Percentiles rank a stretch among this genome's conserved stretches.
Conservation (phyloP, 2,113 vertebrate species). For the Gobiocypris rarus region DNA sequence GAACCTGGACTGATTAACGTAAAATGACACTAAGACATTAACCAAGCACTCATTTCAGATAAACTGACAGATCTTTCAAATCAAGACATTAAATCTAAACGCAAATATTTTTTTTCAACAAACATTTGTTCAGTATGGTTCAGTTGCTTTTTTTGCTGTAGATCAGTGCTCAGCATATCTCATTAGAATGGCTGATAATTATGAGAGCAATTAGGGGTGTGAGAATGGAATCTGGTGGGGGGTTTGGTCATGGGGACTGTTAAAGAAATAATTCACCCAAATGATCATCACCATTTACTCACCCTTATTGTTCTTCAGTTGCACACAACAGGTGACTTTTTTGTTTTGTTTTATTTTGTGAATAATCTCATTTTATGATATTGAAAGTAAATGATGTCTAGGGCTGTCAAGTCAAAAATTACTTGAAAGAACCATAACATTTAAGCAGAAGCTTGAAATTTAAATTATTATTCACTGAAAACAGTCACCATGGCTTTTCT, state of each 20-base stretch:
- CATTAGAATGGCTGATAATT: slow-evolving; percentile 53
- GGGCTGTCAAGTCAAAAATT: neutral
- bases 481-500: neutral
- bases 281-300: neutral
- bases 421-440: neutral
- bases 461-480: neutral
- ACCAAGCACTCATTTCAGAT: neutral
- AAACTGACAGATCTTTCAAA: slow-evolving; percentile 12
- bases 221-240: slow-evolving; percentile 26
- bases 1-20: slow-evolving; percentile 20
- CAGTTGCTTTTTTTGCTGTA: neutral
- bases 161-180: slow-evolving; percentile 62
- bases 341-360: too few species aligned
- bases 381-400: neutral
- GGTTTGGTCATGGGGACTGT: neutral
- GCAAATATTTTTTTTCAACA: neutral
- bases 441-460: neutral
- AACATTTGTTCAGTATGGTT: neutral
- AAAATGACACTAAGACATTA: slow-evolving; percentile 3
- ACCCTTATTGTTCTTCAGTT: neutral
- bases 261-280: neutral
- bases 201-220: slow-evolving; percentile 54
- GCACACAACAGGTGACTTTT: neutral
- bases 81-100: neutral
- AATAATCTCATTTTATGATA: neutral